A percentile compares a stretch with the other conserved stretches of the same genome.
Evolutionary conservation across 2,113 vertebrate species (phyloP).

Genomic region (Menidia beryllina): DNA sequence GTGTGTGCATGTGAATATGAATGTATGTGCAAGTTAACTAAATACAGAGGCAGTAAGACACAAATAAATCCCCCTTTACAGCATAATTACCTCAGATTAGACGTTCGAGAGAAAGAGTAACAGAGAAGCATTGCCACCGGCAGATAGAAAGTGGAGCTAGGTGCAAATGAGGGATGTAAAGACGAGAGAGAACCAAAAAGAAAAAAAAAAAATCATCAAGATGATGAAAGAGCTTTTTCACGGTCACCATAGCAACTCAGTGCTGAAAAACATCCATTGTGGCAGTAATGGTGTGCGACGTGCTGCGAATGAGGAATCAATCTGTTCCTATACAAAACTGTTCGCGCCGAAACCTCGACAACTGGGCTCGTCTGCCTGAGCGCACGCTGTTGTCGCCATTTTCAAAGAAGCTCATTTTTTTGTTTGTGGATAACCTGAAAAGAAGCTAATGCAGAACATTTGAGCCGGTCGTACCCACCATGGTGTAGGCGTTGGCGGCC

Average conservation of each 20-base stretch:
- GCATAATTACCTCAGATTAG: conserved; percentile 59
- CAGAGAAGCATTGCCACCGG: conserved; percentile 15
- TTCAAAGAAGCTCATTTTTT: not conserved
- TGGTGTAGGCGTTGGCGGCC: conserved; percentile 96
- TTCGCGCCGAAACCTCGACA: not conserved
- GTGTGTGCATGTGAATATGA: conserved; percentile 11
- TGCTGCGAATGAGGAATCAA: conserved; percentile 36
- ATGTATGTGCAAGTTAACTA: conserved; percentile 19
- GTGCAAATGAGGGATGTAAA: conserved; percentile 29
- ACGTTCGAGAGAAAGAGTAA: conserved; percentile 35
- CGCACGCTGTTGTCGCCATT: not conserved
- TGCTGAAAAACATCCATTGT: conserved; percentile 58
- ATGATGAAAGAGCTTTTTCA: conserved; percentile 50
- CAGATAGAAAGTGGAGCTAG: conserved; percentile 23
- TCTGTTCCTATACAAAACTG: conserved; percentile 39
- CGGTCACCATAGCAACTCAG: conserved; percentile 73
- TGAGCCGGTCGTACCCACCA: conserved; percentile 84
- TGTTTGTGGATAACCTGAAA: not conserved
- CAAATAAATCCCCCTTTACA: conserved; percentile 43
- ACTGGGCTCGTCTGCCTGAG: not conserved
- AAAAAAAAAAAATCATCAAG: conserved; percentile 50
- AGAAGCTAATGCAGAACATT: not conserved
- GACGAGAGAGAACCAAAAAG: conserved; percentile 30
- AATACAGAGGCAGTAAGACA: conserved; percentile 30
- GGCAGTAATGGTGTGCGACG: conserved; percentile 44